Evolutionary conservation across 2,797 vertebrate genomes (phyloP).

Genomic region (Amblyraja radiata): DNA sequence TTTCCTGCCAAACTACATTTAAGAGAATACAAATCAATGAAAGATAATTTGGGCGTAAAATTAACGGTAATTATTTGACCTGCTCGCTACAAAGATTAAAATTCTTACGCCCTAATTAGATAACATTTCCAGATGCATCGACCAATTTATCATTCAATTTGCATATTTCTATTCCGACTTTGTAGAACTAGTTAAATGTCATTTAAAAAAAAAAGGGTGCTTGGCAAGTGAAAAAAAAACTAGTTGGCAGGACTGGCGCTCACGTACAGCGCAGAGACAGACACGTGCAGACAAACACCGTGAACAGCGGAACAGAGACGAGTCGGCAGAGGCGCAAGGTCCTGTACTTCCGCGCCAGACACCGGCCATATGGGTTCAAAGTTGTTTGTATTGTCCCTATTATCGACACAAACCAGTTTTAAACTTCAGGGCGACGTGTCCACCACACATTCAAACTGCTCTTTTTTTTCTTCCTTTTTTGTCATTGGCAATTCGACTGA

Average conservation of each 20-base stretch:
- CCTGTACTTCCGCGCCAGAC: background rate
- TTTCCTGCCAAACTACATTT: conserved; percentile 85
- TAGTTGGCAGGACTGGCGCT: conserved; percentile 10
- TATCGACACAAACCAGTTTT: background rate
- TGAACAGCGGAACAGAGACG: background rate
- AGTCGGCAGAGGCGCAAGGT: background rate
- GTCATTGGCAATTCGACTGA: background rate
- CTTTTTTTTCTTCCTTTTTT: background rate
- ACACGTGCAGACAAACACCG: conserved; percentile 13
- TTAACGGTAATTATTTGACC: conserved; percentile 99
- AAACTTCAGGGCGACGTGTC: background rate
- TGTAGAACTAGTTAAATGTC: conserved; percentile 26
- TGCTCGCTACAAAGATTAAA: conserved; percentile 96
- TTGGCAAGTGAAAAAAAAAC: background rate
- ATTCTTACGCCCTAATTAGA: conserved; percentile 97
- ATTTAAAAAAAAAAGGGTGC: conserved; percentile 5
- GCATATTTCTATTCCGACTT: conserved; percentile 63
- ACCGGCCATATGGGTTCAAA: conserved; percentile 7
- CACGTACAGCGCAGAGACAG: conserved; percentile 6
- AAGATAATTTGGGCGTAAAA: conserved; percentile 97
- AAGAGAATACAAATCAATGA: conserved; percentile 98
- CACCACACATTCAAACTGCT: background rate
- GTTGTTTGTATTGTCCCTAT: background rate
- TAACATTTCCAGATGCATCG: conserved; percentile 90
- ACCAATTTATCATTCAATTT: conserved; percentile 81